Conservation (phyloP, 2,113 vertebrate species). For the Tetrax tetrax region DNA sequence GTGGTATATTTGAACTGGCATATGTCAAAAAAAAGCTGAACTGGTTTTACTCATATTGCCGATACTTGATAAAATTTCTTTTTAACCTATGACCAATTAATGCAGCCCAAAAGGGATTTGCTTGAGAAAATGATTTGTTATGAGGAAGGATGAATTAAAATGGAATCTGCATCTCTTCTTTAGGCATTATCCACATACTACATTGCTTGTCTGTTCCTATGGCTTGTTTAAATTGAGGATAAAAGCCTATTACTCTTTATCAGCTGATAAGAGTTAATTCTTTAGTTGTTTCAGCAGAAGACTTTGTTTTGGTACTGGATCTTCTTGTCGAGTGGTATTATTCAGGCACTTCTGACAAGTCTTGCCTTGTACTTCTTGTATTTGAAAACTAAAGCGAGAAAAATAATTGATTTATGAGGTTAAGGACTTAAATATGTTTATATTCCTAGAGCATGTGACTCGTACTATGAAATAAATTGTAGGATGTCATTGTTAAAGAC, state of each 20-base stretch:
- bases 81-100: neutral
- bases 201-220: neutral
- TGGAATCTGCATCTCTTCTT: neutral
- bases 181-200: neutral
- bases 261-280: conserved; percentile 37
- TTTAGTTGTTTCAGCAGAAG: neutral
- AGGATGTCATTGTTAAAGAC: neutral
- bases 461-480: neutral
- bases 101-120: neutral
- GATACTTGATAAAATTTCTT: neutral
- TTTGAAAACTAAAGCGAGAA: neutral
- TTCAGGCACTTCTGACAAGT: neutral
- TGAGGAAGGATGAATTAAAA: neutral
- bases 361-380: neutral
- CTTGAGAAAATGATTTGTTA: neutral
- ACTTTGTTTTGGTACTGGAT: neutral
- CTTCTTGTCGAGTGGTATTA: neutral
- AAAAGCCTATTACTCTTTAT: neutral
- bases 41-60: neutral
- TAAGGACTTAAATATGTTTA: conserved; percentile 8
- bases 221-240: conserved; percentile 19
- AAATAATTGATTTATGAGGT: neutral
- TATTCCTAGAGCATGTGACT: neutral
- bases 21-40: neutral
- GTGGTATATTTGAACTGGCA: neutral